phyloP scores from a whole-genome alignment of 2,888 invertebrate genomes.

The Girardia tigrina region DNA sequence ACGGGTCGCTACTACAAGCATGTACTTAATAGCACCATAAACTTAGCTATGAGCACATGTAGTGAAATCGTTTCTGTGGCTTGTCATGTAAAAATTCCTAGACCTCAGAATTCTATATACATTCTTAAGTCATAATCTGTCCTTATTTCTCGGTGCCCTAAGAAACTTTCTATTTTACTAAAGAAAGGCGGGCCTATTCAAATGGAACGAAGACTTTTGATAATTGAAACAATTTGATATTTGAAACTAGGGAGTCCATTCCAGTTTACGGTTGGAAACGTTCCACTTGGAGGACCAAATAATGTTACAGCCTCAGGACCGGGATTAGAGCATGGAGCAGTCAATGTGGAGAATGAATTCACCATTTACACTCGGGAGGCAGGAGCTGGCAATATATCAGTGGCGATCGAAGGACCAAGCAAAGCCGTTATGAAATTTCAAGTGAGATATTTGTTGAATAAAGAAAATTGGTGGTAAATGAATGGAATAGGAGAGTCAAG shows the following conservation, averaged over 20 bases:
- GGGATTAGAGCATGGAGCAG: not conserved
- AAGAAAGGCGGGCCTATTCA: too few relatives aligned
- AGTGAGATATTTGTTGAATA: not conserved
- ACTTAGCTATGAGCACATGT: too few relatives aligned
- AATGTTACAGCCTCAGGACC: slow-evolving; percentile 1
- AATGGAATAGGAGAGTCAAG: not conserved
- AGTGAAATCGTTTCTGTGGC: too few relatives aligned
- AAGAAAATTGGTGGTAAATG: not conserved
- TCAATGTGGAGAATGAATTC: slow-evolving; percentile 12
- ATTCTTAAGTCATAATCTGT: too few relatives aligned
- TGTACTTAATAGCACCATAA: too few relatives aligned
- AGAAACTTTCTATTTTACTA: too few relatives aligned
- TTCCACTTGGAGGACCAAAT: not conserved
- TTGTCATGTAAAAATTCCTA: too few relatives aligned
- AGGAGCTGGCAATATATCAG: slow-evolving; percentile 7
- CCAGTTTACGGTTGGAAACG: slow-evolving; percentile 21
- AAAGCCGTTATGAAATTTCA: slow-evolving; percentile 24
- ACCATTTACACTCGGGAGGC: not conserved
- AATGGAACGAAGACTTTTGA: too few relatives aligned
- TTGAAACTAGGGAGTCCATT: slow-evolving; percentile 16
- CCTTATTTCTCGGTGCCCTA: too few relatives aligned
- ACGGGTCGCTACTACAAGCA: too few relatives aligned
- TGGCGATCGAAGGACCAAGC: slow-evolving; percentile 24
- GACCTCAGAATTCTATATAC: too few relatives aligned
- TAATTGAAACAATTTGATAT: not conserved